Evolutionary conservation across 1,140 invertebrate genomes (phyloP), one percentile per base, ranked within the genome.

Genomic region (Oryzaephilus surinamensis): DNA sequence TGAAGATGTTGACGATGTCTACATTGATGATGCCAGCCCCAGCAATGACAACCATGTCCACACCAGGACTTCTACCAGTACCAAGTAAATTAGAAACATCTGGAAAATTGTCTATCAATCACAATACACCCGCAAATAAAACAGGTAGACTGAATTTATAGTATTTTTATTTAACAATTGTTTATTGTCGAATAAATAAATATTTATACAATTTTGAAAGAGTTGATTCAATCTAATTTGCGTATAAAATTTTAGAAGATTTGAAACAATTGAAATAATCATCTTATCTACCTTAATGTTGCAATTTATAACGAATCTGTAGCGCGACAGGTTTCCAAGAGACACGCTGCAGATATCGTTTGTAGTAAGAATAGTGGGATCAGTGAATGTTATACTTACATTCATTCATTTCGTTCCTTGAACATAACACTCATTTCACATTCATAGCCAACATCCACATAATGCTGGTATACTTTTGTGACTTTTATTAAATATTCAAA

Each of bases 1-100:
- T 36, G 19, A 51, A 48, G 42, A 59, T 54, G 58, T 51, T 60
- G 50, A 57, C 58, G 23, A 58, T 60, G 58, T 60, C 58, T 26
- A 59, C 58, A 32, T 43, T 60, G 39, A 59, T 60, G 58, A 60
- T 60, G 56, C 58, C 58, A 17, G 55, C 58, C 11, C n/a, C n/a
- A n/a, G 48, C 56, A 18, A 55, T 60, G 48, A 52, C 54, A 34
- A 34, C 47, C 31, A 51, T 52, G 41, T 45, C 52, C 23, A 46
- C 53, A 11, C 53, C 55, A 19, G 52, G 51, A 38, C 50, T 53
- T 23, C 46, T 60, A 20, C 58, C 55, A 30, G 51, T 58, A 31
- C 47, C 52, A 11, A 48, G 38, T 33, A 60, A 60, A 40, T 32
- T 57, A 20, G 58, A 60, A 38, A 51, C 52, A 24, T 48, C 43